Base-by-base conservation (phyloP, 1,140 invertebrate species). In the Whitmania pigra region DNA sequence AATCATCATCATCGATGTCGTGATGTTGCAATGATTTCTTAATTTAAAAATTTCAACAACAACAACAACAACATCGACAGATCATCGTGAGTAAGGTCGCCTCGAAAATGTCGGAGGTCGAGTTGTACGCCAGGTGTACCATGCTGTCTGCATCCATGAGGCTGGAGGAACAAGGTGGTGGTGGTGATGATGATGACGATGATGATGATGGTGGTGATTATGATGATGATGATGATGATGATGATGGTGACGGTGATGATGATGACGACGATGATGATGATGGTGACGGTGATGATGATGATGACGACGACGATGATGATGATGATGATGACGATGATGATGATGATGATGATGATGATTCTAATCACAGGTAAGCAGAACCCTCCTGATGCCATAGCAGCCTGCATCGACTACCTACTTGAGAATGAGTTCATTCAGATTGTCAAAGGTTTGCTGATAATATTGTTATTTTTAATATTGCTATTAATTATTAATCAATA, bases 21-120 rank as follows among this genome's bases (percentile, higher is more conserved):
- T n/a, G n/a, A n/a, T n/a, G n/a, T n/a, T n/a, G n/a, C n/a, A n/a
- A n/a, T n/a, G n/a, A n/a, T n/a, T n/a, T n/a, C n/a, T n/a, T n/a
- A n/a, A n/a, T n/a, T n/a, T n/a, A n/a, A n/a, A n/a, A n/a, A n/a
- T n/a, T n/a, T 36, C 31, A 36, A 3, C 31, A 36, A 3, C 31
- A 36, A 36, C 2, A 36, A 3, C 31, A 36, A 3, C 6, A 36
- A 3, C 31, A 36, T 36, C 31, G 31, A 36, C 31, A 36, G 85
- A 89, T 93, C 25, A 89, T 97, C 73, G 92, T 93, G 0, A 93
- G 91, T 80, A 89, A 92, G 75, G 87, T 91, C 9, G 90, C 91
- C 0, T 85, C 83, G 66, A 88, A 86, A 0, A 85, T 85, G 4
- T 79, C 83, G 40, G 90, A 97, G 78, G 84, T 97, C 27, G 80